Conservation (phyloP, 2,888 invertebrate species). For the Hesperia comma region DNA sequence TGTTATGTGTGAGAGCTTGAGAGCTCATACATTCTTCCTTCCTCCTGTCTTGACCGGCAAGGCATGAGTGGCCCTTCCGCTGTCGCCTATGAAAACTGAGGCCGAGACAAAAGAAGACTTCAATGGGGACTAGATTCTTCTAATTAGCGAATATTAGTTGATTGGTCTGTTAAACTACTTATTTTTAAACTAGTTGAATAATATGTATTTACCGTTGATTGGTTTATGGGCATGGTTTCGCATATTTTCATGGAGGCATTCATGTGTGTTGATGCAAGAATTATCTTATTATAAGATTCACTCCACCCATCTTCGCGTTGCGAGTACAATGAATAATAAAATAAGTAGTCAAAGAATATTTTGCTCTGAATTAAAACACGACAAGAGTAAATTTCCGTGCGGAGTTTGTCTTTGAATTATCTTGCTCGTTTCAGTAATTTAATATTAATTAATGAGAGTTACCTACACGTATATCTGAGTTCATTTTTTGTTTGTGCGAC, state of each 20-base stretch:
- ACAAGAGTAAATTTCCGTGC: conserved; percentile 2
- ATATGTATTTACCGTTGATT: neutral
- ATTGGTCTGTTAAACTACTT: no score
- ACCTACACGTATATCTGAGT: conserved; percentile 3
- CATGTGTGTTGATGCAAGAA: neutral
- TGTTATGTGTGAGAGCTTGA: neutral
- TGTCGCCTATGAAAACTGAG: no score
- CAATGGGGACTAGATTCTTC: no score
- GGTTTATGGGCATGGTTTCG: neutral
- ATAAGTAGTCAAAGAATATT: conserved; percentile 10
- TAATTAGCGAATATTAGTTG: no score
- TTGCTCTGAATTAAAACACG: conserved; percentile 7
- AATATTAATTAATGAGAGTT: conserved; percentile 10
- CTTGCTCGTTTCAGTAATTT: conserved; percentile 4
- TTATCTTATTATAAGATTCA: conserved; percentile 7
- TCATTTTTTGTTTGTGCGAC: neutral
- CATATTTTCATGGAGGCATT: no score
- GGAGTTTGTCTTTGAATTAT: conserved; percentile 12
- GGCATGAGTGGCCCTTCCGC: neutral
- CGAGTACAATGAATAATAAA: neutral
- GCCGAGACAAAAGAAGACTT: no score
- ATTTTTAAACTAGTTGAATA: no score
- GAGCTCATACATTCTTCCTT: neutral
- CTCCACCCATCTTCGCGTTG: neutral
- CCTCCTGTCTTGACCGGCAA: neutral